These are phyloP conservation scores for Listronotus oregonensis DNA, from an alignment of 1,140 invertebrate species.

Conservation along the genomic window DNA sequence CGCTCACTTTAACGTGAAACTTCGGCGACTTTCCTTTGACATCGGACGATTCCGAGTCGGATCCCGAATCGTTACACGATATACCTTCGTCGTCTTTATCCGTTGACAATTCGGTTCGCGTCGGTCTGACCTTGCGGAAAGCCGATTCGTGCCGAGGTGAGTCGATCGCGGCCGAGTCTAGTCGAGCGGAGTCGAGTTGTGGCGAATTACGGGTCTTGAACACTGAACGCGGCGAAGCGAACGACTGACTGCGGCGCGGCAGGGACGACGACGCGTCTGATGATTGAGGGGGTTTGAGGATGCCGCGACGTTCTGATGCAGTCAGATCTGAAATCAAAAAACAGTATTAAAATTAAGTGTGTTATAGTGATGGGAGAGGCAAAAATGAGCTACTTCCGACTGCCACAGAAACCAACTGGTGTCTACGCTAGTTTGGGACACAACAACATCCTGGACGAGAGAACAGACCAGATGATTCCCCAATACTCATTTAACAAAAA, in stretches of 20 bases:
- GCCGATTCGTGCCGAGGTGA: slow-evolving; percentile 22
- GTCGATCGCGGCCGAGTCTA: background rate
- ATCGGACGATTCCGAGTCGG: slow-evolving; percentile 45
- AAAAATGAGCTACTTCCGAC: too few species aligned
- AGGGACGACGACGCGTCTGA: slow-evolving; percentile 10
- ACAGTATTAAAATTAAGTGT: background rate
- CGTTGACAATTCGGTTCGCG: slow-evolving; percentile 21
- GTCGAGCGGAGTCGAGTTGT: background rate
- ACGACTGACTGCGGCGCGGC: slow-evolving; percentile 24
- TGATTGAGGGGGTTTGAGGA: slow-evolving; percentile 37
- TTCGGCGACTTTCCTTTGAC: slow-evolving; percentile 10
- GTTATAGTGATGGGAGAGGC: too few species aligned
- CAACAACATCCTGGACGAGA: too few species aligned
- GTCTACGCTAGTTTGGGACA: too few species aligned
- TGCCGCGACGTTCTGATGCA: slow-evolving; percentile 38
- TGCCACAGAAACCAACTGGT: too few species aligned
- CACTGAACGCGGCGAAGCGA: slow-evolving; percentile 32
- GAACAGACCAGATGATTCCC: too few species aligned
- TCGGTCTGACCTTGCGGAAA: slow-evolving; percentile 25
- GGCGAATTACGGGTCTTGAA: slow-evolving; percentile 38
- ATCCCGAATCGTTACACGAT: slow-evolving; percentile 52
- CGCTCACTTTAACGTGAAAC: slow-evolving; percentile 23
- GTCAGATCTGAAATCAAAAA: slow-evolving; percentile 7
- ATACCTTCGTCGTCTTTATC: slow-evolving; percentile 53
- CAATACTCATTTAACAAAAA: too few species aligned